Evolutionary conservation across 2,797 vertebrate genomes (phyloP), one percentile per base, ranked within the genome.

Genomic region (Typhlichthys eigenmanni): DNA sequence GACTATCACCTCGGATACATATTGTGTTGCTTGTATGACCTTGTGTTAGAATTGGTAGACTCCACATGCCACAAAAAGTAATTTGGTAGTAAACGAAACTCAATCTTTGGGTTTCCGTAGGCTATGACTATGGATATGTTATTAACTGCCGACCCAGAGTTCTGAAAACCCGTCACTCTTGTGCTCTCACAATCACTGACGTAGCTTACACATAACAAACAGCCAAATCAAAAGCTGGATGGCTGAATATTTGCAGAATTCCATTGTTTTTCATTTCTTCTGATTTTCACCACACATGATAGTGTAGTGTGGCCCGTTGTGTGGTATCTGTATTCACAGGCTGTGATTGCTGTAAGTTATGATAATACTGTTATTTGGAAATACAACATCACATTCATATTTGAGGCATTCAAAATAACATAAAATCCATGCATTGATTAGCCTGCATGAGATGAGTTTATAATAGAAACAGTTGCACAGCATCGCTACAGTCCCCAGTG

Each of bases 371-470:
- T 69, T 54, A 1, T 7, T 24, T 47, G 59, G 58, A 85, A 83
- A 84, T 72, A 71, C 68, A 81, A 81, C 78, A 80, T 86, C 78
- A 74, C 71, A 65, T 70, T 62, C 24, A 64, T 63, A 75, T 78
- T 43, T 43, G 7, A 43, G 38, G 8, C 38, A 43, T 43, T 43
- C 38, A 8, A 43, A 43, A 43, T 9, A 43, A 13, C 4, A 50
- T 56, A 51, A 70, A 75, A 78, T 74, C 62, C 71, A 83, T 83
- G 83, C 70, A 32, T 57, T 54, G 64, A 55, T 79, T 69, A 76
- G 70, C 71, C 65, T 72, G 66, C 69, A 68, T 60, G 64, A 68
- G 74, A 86, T n/a, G 10, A 63, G 65, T 62, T 74, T 71, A 69
- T 85, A 72, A 81, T 82, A 74, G 81, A 82, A 87, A 88, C 78